Base-by-base conservation (phyloP, 2,113 vertebrate genomes). In the Orientallactaga bullata region DNA sequence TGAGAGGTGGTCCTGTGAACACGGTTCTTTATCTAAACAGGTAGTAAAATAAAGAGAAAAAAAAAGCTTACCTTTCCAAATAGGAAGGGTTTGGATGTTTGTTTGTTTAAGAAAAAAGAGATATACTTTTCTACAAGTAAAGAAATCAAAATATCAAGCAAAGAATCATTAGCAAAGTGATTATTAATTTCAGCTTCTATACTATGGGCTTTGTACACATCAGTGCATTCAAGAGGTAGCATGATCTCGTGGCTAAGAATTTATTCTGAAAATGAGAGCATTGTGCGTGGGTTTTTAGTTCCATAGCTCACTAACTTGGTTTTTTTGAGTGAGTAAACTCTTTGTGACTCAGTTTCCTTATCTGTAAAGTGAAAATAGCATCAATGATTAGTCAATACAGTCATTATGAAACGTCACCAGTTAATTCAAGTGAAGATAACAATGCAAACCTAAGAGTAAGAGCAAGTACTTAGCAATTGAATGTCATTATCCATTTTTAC, bases 331-430 rank as follows among this genome's bases (percentile, higher is more conserved):
- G 5, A 88, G 35, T 28, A 84, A 94, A 90, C 2, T 35, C 30
- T 71, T 51, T 61, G 61, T 74, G 93, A 77, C 39, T 93, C 68
- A 30, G 77, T 95, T 93, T 96, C 20, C 42, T 63, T 26, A 77
- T 78, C 73, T 95, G 20, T 79, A 65, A 95, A 88, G 47, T 79
- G 18, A 90, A 9, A 23, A 66, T 47, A 76, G 51, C 30, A 47
- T 21, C 37, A 93, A 80, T 71, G 17, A 21, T 30, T 65, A 30
- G 28, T 11, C 79, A n/a, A 55, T 39, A 55, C 81, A 77, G 61
- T 61, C 5, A 37, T 30, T 69, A 74, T 39, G 55, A 63, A 23
- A 74, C 37, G 73, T 47, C 79, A 15, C 28, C 24, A 68, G 47
- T 84, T 72, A 85, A 81, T 17, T 69, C 30, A 61, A 66, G 42